Evolutionary conservation across 2,113 vertebrate species (phyloP).

Genomic region (Nesoenas mayeri): DNA sequence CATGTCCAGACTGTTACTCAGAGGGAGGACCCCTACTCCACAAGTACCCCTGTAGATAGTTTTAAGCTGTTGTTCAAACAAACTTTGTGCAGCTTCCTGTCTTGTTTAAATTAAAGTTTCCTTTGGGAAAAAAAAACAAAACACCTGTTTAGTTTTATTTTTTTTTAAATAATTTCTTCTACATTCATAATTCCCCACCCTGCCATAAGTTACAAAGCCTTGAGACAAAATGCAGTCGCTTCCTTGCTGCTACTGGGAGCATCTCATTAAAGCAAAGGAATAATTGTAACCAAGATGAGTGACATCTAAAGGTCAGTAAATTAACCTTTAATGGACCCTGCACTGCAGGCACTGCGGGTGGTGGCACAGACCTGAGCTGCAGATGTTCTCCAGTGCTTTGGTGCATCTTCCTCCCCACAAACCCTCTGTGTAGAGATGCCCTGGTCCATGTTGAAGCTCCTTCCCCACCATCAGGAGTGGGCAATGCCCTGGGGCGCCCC

Average conservation of each 20-base stretch:
- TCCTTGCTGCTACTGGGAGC: background rate
- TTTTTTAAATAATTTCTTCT: background rate
- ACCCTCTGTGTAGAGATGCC: background rate
- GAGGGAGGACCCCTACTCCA: background rate
- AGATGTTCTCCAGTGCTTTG: background rate
- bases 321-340: too few species aligned
- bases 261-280: too few species aligned
- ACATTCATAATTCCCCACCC: accelerated
- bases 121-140: background rate
- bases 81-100: conserved; percentile 50
- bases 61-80: background rate
- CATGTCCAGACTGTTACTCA: background rate
- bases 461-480: background rate
- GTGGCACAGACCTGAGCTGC: background rate
- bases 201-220: background rate
- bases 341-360: accelerated
- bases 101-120: conserved; percentile 28
- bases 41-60: background rate
- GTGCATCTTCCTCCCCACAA: accelerated
- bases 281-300: background rate
- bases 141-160: background rate
- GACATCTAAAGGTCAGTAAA: background rate
- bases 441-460: accelerated
- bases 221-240: background rate
- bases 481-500: too few species aligned